Percentiles rank a stretch among this genome's conserved stretches.
phyloP scores from a whole-genome alignment of 2,888 invertebrate genomes.

The Polymixis lichenea region DNA sequence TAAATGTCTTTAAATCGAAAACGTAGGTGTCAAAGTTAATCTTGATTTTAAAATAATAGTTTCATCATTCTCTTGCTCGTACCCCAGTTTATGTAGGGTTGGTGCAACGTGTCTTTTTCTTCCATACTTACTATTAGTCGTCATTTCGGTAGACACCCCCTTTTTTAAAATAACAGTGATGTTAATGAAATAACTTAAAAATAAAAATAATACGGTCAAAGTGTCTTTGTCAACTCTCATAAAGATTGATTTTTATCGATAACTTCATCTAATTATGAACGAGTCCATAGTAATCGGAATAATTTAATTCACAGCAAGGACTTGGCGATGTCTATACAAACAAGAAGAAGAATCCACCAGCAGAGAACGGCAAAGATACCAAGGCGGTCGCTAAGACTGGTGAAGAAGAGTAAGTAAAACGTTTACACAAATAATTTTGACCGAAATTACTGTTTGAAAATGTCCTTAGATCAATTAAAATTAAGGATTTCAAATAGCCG shows the following conservation, averaged over 20 bases:
- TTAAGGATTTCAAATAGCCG: neutral
- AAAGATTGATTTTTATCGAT: neutral
- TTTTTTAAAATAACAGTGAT: neutral
- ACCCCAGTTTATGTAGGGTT: neutral
- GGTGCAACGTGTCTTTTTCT: neutral
- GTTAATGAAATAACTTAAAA: neutral
- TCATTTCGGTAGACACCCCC: neutral
- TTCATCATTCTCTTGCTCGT: too few relatives aligned
- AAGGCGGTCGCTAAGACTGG: conserved; percentile 74
- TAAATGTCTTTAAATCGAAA: neutral
- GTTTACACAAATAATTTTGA: neutral
- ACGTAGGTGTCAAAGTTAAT: neutral
- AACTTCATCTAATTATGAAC: neutral
- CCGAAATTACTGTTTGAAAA: neutral
- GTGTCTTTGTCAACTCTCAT: neutral
- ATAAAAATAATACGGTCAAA: neutral
- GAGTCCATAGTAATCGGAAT: neutral
- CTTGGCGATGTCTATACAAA: conserved; percentile 92
- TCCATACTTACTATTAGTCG: neutral
- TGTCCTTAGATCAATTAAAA: neutral
- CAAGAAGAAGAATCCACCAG: conserved; percentile 78
- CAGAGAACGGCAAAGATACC: conserved; percentile 82
- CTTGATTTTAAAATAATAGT: neutral
- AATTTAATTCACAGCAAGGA: conserved; percentile 89
- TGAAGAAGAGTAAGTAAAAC: conserved; percentile 87